Evolutionary conservation across 1,140 invertebrate species (phyloP).

Genomic region (Apis laboriosa): DNA sequence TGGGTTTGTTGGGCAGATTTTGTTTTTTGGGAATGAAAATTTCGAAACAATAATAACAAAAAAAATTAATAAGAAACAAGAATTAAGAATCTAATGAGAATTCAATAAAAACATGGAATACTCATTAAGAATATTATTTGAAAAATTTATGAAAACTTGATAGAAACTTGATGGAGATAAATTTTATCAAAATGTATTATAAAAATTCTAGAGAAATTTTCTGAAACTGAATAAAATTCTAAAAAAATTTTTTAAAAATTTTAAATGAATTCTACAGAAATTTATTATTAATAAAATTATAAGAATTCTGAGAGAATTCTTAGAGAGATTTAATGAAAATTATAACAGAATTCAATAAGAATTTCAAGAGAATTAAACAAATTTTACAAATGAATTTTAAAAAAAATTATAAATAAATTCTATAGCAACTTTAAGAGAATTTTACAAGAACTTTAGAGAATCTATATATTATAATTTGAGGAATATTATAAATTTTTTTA

Average conservation of each 20-base stretch:
- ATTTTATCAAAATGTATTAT: background rate
- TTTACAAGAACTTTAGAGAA: background rate
- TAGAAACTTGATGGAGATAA: background rate
- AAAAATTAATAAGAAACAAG: background rate
- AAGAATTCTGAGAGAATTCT: background rate
- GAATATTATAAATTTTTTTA: background rate
- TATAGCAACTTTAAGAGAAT: background rate
- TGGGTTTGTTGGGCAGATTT: background rate
- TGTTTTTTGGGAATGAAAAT: background rate
- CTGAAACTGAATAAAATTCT: background rate
- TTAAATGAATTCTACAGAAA: background rate
- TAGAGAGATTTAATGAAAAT: background rate
- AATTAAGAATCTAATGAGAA: background rate
- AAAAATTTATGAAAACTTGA: background rate
- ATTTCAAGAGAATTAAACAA: background rate
- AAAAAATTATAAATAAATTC: background rate
- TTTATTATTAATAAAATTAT: background rate
- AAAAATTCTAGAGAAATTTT: too few relatives aligned
- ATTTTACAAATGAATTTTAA: background rate
- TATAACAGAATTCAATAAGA: background rate
- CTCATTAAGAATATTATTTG: background rate
- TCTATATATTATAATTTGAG: background rate
- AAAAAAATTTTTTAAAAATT: background rate
- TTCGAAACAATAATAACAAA: background rate
- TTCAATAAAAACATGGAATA: background rate